Percentiles rank a stretch among this genome's conserved stretches.
phyloP scores from a whole-genome alignment of 2,113 vertebrate genomes.

The Labrus mixtus region DNA sequence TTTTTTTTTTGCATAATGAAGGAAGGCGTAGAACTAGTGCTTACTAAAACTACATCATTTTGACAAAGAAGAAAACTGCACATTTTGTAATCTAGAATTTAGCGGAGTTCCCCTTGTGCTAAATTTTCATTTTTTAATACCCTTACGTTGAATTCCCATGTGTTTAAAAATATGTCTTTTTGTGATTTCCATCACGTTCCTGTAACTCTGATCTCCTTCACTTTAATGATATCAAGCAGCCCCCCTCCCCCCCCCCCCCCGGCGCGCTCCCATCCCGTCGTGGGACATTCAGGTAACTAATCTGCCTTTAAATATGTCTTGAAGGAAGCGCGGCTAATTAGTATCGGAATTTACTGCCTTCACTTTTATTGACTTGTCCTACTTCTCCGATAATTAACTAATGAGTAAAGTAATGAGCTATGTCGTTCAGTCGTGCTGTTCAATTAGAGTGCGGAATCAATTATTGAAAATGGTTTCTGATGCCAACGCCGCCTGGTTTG shows the following conservation, averaged over 20 bases:
- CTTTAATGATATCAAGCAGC: constrained; percentile 75
- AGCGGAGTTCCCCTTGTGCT: background rate
- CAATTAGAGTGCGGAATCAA: constrained; percentile 99
- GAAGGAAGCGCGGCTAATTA: constrained; percentile 99
- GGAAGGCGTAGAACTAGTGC: too few relatives aligned
- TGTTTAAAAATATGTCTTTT: constrained; percentile 33
- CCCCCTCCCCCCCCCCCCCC: background rate
- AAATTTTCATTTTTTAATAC: background rate
- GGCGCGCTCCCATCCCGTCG: constrained; percentile 84
- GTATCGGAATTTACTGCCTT: constrained; percentile 99
- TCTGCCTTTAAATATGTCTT: constrained; percentile 99
- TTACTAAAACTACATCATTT: background rate
- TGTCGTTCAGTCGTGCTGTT: constrained; percentile 99
- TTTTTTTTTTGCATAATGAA: too few relatives aligned
- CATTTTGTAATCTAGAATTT: background rate
- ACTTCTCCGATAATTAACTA: constrained; percentile 99
- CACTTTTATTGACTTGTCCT: constrained; percentile 99
- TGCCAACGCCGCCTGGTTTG: constrained; percentile 77
- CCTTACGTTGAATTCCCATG: constrained; percentile 21
- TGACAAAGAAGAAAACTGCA: background rate
- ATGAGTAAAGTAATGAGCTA: constrained; percentile 99
- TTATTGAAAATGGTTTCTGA: constrained; percentile 99
- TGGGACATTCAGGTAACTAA: constrained; percentile 97
- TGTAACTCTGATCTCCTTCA: constrained; percentile 67
- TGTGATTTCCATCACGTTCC: constrained; percentile 32